Conservation (phyloP, 2,113 vertebrate species). For the Athene cunicularia region DNA sequence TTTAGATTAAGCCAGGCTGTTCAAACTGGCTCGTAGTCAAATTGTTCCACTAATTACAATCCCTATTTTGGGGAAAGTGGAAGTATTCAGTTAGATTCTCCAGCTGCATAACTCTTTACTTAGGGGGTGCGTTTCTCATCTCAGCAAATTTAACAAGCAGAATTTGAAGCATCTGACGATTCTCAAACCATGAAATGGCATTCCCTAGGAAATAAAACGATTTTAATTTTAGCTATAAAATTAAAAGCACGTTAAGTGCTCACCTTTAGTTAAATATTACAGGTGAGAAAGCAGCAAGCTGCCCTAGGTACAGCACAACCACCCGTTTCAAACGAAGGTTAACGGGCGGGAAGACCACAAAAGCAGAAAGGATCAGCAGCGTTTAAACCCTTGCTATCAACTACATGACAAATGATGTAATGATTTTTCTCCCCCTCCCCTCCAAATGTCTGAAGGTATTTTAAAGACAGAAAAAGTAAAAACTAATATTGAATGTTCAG, state of each 20-base stretch:
- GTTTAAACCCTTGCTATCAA: neutral
- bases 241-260: neutral
- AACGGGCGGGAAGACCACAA: neutral
- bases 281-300: neutral
- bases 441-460: neutral
- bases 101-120: neutral
- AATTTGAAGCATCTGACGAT: neutral
- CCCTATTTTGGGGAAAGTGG: neutral
- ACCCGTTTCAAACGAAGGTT: neutral
- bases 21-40: neutral
- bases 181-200: neutral
- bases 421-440: fast-evolving
- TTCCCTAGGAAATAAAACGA: neutral
- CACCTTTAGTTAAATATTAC: neutral
- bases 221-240: neutral
- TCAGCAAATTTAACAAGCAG: neutral
- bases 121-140: neutral
- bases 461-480: neutral
- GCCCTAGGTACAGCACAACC: neutral
- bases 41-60: neutral
- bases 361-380: neutral
- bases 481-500: neutral
- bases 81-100: neutral
- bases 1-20: constrained; percentile 4
- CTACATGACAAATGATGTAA: neutral